These are phyloP conservation scores for Notolepis coatsorum DNA, from an alignment of 2,797 vertebrate genomes.

Conservation along the genomic window DNA sequence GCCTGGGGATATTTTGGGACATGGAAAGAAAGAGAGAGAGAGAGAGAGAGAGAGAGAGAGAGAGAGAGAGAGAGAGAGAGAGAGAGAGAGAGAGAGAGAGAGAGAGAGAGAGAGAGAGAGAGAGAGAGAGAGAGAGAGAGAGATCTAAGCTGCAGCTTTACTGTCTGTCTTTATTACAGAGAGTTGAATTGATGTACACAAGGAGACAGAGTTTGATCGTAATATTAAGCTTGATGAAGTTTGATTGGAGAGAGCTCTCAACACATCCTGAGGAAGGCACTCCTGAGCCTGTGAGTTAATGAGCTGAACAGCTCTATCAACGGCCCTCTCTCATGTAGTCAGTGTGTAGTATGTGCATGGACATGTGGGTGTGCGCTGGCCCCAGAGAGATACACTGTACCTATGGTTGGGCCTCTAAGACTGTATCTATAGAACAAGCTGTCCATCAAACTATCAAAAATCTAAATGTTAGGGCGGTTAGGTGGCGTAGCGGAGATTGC, in stretches of 20 bases:
- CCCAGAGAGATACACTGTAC: no score
- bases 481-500: no score
- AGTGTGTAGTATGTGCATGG: conserved; percentile 12
- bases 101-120: no score
- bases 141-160: conserved; percentile 59
- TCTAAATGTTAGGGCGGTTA: no score
- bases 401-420: no score
- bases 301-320: neutral
- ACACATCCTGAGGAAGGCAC: conserved; percentile 52
- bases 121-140: no score
- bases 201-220: conserved; percentile 50
- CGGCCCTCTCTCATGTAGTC: neutral
- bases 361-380: conserved; percentile 19
- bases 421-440: conserved; percentile 41
- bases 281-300: conserved; percentile 17
- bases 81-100: no score
- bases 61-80: no score
- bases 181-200: conserved; percentile 46
- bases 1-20: conserved; percentile 48
- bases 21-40: conserved; percentile 64
- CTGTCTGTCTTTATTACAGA: conserved; percentile 64
- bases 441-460: no score
- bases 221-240: conserved; percentile 35
- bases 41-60: no score
- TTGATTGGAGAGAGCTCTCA: conserved; percentile 30